Percentiles rank a stretch among this genome's conserved stretches.
Conservation (phyloP, 2,888 invertebrate species). For the Drosophila nr. perissopoda region DNA sequence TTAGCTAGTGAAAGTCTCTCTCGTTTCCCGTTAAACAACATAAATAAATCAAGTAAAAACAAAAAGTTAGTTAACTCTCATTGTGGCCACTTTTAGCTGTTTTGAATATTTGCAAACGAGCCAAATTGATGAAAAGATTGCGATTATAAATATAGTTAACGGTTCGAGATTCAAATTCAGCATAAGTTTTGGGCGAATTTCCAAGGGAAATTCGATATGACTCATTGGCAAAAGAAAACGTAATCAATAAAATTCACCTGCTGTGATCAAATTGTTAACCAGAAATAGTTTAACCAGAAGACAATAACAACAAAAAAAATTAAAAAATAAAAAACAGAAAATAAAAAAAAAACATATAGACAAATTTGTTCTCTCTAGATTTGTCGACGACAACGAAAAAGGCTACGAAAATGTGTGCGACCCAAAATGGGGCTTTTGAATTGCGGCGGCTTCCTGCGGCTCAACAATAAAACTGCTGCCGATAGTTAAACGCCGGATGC, state of each 20-base stretch:
- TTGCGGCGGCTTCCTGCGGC: slow-evolving; percentile 54
- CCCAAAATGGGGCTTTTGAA: slow-evolving; percentile 49
- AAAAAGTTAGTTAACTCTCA: slow-evolving; percentile 27
- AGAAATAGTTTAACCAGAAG: slow-evolving; percentile 5
- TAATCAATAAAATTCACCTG: slow-evolving; percentile 25
- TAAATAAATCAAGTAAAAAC: slow-evolving; percentile 42
- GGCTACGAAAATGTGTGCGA: slow-evolving; percentile 43
- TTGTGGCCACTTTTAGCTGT: slow-evolving; percentile 27
- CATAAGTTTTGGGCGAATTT: not conserved
- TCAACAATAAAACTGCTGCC: slow-evolving; percentile 22
- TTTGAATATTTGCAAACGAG: not conserved
- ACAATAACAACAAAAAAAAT: not conserved
- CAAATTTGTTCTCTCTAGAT: slow-evolving; percentile 12
- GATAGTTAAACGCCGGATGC: slow-evolving; percentile 65
- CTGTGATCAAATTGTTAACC: slow-evolving; percentile 13
- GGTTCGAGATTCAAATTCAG: not conserved
- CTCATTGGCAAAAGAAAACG: not conserved
- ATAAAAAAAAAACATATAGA: not conserved
- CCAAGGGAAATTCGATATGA: not conserved
- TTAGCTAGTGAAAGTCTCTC: slow-evolving; percentile 71
- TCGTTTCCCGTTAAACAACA: slow-evolving; percentile 13
- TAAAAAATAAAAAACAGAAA: not conserved
- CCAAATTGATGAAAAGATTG: slow-evolving; percentile 1
- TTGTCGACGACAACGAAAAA: slow-evolving; percentile 44
- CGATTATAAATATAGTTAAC: slow-evolving; percentile 21